Conservation (phyloP, 1,140 invertebrate species). For the Heliothis subflexa region DNA sequence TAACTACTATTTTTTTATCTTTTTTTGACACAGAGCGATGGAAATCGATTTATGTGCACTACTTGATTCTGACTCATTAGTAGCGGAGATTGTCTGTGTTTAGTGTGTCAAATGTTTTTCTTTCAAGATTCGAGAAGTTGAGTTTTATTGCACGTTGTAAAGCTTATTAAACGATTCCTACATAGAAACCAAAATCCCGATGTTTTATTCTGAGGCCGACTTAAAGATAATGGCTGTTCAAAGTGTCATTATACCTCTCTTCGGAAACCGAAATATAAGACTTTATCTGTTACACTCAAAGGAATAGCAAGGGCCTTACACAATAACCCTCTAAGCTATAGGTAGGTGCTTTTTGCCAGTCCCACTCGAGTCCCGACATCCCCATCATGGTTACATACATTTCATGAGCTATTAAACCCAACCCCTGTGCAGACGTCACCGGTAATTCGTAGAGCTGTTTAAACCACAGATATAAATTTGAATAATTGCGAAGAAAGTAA, state of each 20-base stretch:
- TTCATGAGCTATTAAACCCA: constrained; percentile 84
- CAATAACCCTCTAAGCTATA: constrained; percentile 72
- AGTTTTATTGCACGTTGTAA: too few relatives aligned
- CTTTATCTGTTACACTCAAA: constrained; percentile 71
- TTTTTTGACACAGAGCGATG: too few relatives aligned
- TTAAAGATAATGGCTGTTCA: constrained; percentile 44
- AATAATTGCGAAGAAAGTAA: too few relatives aligned
- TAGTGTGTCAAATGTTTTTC: too few relatives aligned
- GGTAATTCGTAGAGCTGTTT: background rate
- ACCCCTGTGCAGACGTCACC: constrained; percentile 61
- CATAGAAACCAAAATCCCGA: background rate
- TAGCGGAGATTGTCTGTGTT: too few relatives aligned
- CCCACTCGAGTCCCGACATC: constrained; percentile 66
- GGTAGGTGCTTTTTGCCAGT: constrained; percentile 70
- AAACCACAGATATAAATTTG: background rate
- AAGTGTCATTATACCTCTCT: constrained; percentile 44
- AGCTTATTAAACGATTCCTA: too few relatives aligned
- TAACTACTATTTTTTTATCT: too few relatives aligned
- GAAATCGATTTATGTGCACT: too few relatives aligned
- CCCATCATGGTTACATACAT: constrained; percentile 81
- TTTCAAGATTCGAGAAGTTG: too few relatives aligned
- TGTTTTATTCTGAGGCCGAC: constrained; percentile 34
- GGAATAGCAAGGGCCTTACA: constrained; percentile 73
- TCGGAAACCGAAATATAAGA: constrained; percentile 61
- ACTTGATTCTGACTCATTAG: too few relatives aligned